Percentiles rank a stretch among this genome's conserved stretches.
Conservation (phyloP, 2,113 vertebrate species). For the Aptenodytes patagonicus region DNA sequence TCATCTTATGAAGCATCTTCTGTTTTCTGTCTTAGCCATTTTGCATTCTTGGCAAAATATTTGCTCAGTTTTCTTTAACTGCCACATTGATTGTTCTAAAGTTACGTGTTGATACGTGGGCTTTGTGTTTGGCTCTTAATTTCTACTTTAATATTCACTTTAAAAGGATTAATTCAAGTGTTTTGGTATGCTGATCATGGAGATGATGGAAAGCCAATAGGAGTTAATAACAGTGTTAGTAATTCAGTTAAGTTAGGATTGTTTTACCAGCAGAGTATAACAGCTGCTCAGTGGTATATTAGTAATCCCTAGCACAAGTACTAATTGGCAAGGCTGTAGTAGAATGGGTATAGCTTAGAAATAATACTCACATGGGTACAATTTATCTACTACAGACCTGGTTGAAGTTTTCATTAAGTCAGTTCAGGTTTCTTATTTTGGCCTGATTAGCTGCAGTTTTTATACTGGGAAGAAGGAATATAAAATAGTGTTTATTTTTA, state of each 20-base stretch:
- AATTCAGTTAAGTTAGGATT: not conserved
- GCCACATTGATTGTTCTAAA: not conserved
- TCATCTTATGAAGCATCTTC: not conserved
- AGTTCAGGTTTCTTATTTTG: not conserved
- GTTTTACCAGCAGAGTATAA: not conserved
- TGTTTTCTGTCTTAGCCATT: not conserved
- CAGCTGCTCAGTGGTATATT: not conserved
- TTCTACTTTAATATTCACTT: not conserved
- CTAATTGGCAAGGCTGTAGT: not conserved
- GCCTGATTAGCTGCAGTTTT: not conserved
- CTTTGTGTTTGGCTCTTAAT: not conserved
- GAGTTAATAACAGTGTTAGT: not conserved
- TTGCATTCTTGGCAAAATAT: not conserved
- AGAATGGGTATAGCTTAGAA: not conserved
- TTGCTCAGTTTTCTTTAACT: not conserved
- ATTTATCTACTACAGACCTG: not conserved
- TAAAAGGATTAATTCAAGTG: not conserved
- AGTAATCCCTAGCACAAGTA: not conserved
- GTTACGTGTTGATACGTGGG: accelerated
- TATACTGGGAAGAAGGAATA: not conserved
- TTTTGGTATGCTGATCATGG: not conserved
- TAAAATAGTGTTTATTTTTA: not conserved
- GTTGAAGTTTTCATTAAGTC: not conserved
- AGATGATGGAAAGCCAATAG: not conserved
- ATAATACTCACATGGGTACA: accelerated